A percentile compares a stretch with the other conserved stretches of the same genome.
Conservation (phyloP, 1,140 invertebrate species). For the Drosophila melanica region DNA sequence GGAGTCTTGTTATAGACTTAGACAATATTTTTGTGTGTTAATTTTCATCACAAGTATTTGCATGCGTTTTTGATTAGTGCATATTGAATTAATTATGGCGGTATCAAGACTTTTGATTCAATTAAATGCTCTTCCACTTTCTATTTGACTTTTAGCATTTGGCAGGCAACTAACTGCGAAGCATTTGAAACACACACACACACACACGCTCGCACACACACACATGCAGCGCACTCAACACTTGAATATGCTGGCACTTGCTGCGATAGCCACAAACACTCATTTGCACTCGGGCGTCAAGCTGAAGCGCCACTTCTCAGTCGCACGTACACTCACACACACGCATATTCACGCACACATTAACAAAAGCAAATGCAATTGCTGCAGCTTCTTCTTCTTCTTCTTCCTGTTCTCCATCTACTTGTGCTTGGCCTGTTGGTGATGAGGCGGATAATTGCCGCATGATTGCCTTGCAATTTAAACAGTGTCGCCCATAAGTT, state of each 20-base stretch:
- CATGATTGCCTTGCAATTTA: constrained; percentile 16
- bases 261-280: constrained; percentile 17
- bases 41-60: not conserved
- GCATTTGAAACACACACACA: not conserved
- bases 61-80: not conserved
- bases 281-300: constrained; percentile 13
- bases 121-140: not conserved
- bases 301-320: constrained; percentile 13
- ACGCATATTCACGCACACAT: not conserved
- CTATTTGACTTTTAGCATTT: not conserved
- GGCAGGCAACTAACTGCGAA: too few relatives aligned
- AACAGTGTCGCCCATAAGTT: constrained; percentile 28
- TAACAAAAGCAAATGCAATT: not conserved
- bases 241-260: constrained; percentile 5
- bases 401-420: too few relatives aligned
- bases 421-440: not conserved
- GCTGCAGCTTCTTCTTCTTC: not conserved
- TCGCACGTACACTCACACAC: not conserved
- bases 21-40: too few relatives aligned
- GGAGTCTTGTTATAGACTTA: too few relatives aligned
- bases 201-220: not conserved
- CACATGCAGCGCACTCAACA: not conserved
- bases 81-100: not conserved
- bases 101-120: constrained; percentile 5
- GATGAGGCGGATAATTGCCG: constrained; percentile 33